Evolutionary conservation across 2,888 invertebrate genomes (phyloP).

Genomic region (Vandiemenella viatica): DNA sequence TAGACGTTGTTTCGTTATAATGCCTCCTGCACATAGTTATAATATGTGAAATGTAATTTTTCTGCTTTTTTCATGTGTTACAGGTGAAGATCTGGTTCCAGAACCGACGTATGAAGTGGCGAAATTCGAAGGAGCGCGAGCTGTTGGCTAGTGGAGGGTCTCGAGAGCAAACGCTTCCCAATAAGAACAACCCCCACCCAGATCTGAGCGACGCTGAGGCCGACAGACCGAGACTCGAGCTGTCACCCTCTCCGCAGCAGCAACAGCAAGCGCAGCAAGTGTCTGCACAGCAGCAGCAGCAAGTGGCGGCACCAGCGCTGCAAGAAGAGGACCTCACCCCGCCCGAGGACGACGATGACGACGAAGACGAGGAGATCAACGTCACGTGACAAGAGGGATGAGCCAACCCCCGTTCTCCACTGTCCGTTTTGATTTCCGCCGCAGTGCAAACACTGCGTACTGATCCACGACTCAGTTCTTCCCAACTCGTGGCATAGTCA

Average conservation of each 20-base stretch:
- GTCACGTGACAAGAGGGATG: constrained; percentile 50
- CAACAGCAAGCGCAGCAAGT: neutral
- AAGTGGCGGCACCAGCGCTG: neutral
- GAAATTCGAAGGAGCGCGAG: constrained; percentile 93
- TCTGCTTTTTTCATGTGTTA: constrained; percentile 21
- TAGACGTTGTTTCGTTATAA: too few relatives aligned
- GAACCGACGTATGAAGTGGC: constrained; percentile 97
- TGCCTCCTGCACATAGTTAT: too few relatives aligned
- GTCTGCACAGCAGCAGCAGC: neutral
- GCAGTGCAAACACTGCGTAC: too few relatives aligned
- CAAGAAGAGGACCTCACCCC: constrained; percentile 13
- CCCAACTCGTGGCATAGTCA: too few relatives aligned
- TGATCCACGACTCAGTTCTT: too few relatives aligned
- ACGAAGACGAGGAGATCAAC: constrained; percentile 70
- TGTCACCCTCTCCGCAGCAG: constrained; percentile 17
- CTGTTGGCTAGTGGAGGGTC: constrained; percentile 85
- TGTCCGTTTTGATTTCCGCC: too few relatives aligned
- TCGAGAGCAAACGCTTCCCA: constrained; percentile 86
- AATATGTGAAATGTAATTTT: too few relatives aligned
- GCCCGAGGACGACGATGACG: constrained; percentile 37
- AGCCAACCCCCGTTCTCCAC: neutral
- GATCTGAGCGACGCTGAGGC: constrained; percentile 82
- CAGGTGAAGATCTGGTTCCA: constrained; percentile 88
- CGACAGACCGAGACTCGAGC: constrained; percentile 52
- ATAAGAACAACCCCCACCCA: constrained; percentile 92